Evolutionary conservation across 2,797 vertebrate genomes (phyloP).

Genomic region (Rhabdophis nuchalis): DNA sequence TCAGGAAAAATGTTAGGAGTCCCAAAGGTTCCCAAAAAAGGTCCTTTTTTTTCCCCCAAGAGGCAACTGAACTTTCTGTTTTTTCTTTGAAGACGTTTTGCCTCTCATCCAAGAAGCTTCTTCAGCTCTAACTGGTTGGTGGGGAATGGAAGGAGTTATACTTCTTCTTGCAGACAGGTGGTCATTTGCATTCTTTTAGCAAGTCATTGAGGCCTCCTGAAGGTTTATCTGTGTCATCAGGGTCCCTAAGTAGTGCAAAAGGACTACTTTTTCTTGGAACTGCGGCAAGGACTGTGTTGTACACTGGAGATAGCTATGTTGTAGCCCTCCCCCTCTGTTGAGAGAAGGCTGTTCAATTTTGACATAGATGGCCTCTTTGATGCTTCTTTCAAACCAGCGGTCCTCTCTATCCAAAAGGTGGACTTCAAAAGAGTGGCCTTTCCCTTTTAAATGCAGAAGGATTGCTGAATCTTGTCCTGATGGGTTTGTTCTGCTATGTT

Average conservation of each 20-base stretch:
- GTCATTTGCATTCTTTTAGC: no score
- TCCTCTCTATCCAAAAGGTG: neutral
- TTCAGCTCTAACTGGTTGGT: no score
- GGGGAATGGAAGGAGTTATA: no score
- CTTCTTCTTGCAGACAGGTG: no score
- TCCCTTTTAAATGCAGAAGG: neutral
- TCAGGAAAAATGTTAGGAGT: neutral
- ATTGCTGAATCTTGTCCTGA: neutral
- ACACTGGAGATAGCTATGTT: neutral
- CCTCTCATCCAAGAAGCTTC: no score
- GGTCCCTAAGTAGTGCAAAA: no score
- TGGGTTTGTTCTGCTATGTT: no score
- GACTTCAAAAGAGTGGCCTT: neutral
- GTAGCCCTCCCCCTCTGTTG: neutral
- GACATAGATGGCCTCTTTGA: neutral
- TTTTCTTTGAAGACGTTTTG: no score
- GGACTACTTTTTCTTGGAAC: neutral
- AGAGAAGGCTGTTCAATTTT: neutral
- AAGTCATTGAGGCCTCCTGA: neutral
- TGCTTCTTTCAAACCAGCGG: neutral
- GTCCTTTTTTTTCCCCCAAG: no score
- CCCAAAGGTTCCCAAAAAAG: no score
- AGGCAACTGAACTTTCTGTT: no score
- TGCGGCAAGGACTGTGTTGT: neutral
- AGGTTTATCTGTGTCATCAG: neutral